phyloP scores from a whole-genome alignment of 2,888 invertebrate genomes.

The Brassicogethes aeneus region DNA sequence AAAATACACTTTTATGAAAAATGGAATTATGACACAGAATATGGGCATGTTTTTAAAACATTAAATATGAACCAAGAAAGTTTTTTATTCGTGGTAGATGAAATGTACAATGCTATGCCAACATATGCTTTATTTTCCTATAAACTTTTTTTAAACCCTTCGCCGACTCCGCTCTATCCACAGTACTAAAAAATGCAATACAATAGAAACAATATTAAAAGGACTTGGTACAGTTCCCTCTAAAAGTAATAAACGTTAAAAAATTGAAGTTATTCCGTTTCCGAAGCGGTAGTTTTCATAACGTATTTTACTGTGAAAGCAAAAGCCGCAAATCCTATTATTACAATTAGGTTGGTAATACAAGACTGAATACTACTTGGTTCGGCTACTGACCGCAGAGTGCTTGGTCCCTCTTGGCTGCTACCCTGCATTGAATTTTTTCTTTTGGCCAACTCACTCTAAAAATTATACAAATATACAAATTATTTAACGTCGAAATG shows the following conservation, averaged over 20 bases:
- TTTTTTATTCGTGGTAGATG: no score
- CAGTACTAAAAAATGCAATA: not conserved
- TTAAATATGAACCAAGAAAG: no score
- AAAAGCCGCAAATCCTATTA: constrained; percentile 85
- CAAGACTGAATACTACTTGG: constrained; percentile 68
- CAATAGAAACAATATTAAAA: no score
- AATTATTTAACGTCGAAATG: not conserved
- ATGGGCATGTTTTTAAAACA: no score
- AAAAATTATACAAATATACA: constrained; percentile 13
- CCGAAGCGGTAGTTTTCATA: constrained; percentile 62
- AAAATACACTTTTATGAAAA: no score
- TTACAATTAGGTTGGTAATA: constrained; percentile 77
- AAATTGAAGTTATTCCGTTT: constrained; percentile 31
- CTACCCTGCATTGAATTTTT: no score
- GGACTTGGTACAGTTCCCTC: no score
- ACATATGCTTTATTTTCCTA: not conserved
- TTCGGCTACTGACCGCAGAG: constrained; percentile 41
- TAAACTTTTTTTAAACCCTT: not conserved
- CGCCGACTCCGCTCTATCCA: not conserved
- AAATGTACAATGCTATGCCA: no score
- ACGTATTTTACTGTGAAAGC: constrained; percentile 92
- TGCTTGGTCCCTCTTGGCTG: constrained; percentile 28
- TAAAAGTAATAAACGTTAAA: no score
- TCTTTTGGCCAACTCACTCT: constrained; percentile 33
- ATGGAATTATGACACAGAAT: no score